phyloP scores from a whole-genome alignment of 2,797 vertebrate genomes.

The Varecia variegata region DNA sequence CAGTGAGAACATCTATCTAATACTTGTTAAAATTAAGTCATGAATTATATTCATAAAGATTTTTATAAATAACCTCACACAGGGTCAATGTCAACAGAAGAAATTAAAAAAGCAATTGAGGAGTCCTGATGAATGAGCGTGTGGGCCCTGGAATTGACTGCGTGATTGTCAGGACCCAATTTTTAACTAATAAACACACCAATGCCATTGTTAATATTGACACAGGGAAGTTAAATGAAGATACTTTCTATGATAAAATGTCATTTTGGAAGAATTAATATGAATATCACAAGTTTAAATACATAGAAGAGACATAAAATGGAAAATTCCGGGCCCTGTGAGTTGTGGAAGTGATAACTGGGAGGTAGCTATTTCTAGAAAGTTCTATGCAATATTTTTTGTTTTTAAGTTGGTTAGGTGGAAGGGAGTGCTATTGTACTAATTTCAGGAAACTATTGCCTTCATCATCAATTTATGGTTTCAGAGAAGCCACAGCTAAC shows the following conservation, averaged over 20 bases:
- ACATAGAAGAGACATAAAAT: neutral
- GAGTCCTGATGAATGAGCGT: conserved; percentile 47
- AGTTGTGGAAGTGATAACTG: conserved; percentile 31
- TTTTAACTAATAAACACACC: conserved; percentile 65
- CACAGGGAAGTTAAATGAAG: conserved; percentile 61
- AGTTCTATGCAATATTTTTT: neutral
- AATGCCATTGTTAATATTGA: conserved; percentile 62
- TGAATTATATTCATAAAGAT: conserved; percentile 69
- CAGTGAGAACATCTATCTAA: conserved; percentile 58
- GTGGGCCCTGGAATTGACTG: neutral
- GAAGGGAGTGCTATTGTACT: neutral
- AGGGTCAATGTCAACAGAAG: conserved; percentile 68
- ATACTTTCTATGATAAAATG: conserved; percentile 62
- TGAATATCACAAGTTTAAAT: conserved; percentile 49
- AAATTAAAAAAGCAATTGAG: conserved; percentile 74
- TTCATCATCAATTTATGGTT: neutral
- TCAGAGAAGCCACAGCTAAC: neutral
- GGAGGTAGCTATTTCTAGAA: conserved; percentile 34
- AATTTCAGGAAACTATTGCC: neutral
- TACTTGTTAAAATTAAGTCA: conserved; percentile 74
- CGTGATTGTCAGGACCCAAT: conserved; percentile 56
- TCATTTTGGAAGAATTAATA: conserved; percentile 61
- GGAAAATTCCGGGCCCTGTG: neutral
- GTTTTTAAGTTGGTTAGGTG: neutral
- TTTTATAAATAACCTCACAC: conserved; percentile 67